Conservation (phyloP, 2,888 invertebrate species). For the Penaeus monodon region DNA sequence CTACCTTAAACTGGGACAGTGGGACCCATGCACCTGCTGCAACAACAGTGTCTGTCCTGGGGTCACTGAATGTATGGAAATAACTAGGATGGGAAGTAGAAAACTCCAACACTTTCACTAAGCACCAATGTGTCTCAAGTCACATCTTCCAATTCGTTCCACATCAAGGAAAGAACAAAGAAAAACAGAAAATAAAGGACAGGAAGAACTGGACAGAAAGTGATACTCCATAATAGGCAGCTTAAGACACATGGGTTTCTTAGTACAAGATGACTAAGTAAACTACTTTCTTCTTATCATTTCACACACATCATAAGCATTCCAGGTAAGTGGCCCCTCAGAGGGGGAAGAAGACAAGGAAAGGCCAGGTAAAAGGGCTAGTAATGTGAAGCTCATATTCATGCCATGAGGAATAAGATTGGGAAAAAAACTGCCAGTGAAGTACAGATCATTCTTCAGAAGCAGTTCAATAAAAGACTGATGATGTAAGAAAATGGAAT, state of each 20-base stretch:
- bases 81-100: constrained; percentile 14
- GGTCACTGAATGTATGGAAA: constrained; percentile 13
- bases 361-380: constrained; percentile 10
- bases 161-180: not conserved
- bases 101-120: constrained; percentile 17
- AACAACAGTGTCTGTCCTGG: constrained; percentile 29
- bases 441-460: constrained; percentile 20
- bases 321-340: constrained; percentile 37
- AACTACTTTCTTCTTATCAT: constrained; percentile 22
- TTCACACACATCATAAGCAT: constrained; percentile 31
- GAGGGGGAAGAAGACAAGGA: not conserved
- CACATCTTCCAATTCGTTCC: constrained; percentile 1
- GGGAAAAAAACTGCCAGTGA: constrained; percentile 32
- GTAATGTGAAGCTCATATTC: constrained; percentile 12
- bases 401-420: constrained; percentile 33
- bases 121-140: constrained; percentile 24
- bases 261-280: no score
- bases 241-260: no score
- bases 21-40: constrained; percentile 59
- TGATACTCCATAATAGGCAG: no score
- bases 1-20: constrained; percentile 57
- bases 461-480: constrained; percentile 25
- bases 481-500: not conserved
- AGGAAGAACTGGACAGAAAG: no score
- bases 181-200: no score